These are phyloP conservation scores for Pelosia muscerda DNA, from an alignment of 2,888 invertebrate genomes.

Conservation along the genomic window DNA sequence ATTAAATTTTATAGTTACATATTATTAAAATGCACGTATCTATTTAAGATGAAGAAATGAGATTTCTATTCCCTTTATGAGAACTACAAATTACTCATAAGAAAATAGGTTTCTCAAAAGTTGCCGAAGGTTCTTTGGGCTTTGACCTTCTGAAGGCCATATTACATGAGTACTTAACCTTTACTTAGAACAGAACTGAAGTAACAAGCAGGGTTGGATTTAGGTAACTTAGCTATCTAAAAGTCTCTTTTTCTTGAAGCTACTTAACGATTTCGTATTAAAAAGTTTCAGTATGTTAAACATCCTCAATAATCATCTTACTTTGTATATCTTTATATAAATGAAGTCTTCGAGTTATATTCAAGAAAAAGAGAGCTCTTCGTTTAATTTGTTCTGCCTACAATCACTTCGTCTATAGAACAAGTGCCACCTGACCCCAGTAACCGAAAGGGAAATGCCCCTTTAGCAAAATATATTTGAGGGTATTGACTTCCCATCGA, in stretches of 20 bases:
- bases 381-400: background rate
- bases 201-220: conserved; percentile 38
- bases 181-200: conserved; percentile 32
- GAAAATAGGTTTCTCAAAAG: conserved; percentile 18
- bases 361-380: conserved; percentile 19
- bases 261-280: too few relatives aligned
- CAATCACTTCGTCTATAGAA: background rate
- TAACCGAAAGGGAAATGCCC: background rate
- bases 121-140: conserved; percentile 28
- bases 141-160: conserved; percentile 40
- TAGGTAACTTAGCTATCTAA: conserved; percentile 27
- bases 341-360: conserved; percentile 32
- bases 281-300: too few relatives aligned
- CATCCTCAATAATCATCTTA: too few relatives aligned
- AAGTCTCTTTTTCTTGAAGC: too few relatives aligned
- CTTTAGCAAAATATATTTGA: background rate
- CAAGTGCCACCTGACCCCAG: background rate
- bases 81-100: conserved; percentile 26
- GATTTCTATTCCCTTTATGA: conserved; percentile 27
- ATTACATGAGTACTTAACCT: conserved; percentile 35
- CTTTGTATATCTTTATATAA: conserved; percentile 4
- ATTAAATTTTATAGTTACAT: conserved; percentile 33
- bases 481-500: conserved; percentile 5
- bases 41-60: conserved; percentile 10
- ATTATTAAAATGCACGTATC: conserved; percentile 31